Base-by-base conservation (phyloP, 2,888 invertebrate genomes). In the Linyphia triangularis region DNA sequence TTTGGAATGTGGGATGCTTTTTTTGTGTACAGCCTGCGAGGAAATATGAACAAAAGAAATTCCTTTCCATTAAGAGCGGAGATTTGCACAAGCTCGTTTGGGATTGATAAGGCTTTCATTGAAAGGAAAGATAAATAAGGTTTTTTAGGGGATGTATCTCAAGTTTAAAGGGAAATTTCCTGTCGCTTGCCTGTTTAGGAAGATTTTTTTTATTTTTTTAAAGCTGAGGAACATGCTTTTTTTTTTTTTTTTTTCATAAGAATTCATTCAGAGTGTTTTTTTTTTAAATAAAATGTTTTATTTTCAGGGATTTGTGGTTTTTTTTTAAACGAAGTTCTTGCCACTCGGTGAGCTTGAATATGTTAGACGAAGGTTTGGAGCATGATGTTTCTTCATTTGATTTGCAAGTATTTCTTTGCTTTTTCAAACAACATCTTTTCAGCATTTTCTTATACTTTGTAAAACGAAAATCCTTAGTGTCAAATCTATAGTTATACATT, bases 81-180 rank as follows among this genome's bases (percentile, higher is more conserved):
- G 77, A 77, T 77, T 73, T 59, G 73, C 22, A n/a, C 16, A 28
- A 30, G 7, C 59, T 73, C 30, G 73, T 19, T 57, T 73, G 26
- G 24, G 26, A 37, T 61, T 77, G 77, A 77, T 63, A 61, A 63
- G 22, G 37, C 33, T 67, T 67, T 30, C 33, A 67, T 77, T 37
- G 59, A 59, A 73, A 73, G 22, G 13, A 57, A 19, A 28, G 63
- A n/a, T n/a, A n/a, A 28, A 24, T 24, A 63, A 26, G 26, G 22
- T 63, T 63, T 19, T 28, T 9, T 4, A 3, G 33, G 4, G n/a
- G 30, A n/a, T 30, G 33, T 6, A 33, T 33, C n/a, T n/a, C n/a
- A n/a, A n/a, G n/a, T n/a, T 51, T 13, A 51, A 51, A 51, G n/a
- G 51, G 51, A 16, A 51, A 16, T n/a, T 51, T 10, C 51, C 5